Evolutionary conservation across 1,140 invertebrate genomes (phyloP), one percentile per base, ranked within the genome.

Genomic region (Ylistrum balloti): DNA sequence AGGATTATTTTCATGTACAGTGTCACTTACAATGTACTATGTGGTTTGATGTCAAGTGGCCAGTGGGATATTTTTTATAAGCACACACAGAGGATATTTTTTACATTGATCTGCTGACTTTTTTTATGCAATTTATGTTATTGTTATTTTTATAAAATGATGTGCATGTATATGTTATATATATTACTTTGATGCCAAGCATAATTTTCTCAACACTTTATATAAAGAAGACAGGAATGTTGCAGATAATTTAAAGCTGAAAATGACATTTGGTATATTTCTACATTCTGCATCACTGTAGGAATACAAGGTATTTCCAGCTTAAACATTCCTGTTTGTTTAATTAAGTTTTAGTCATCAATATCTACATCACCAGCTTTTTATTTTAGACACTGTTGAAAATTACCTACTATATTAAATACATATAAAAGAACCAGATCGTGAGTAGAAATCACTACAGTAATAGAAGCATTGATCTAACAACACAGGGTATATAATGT

Each of bases 51-150:
- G n/a, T n/a, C n/a, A n/a, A n/a, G n/a, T n/a, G n/a, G n/a, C n/a
- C n/a, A n/a, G n/a, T 28, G 5, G 56, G 28, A 74, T 28, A 17
- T n/a, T 28, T 74, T 74, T 74, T 74, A 7, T 74, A 48, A 74
- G 56, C 20, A 1, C 56, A 74, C 56, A 5, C 41, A 9, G 20
- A 45, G 5, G 35, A n/a, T 38, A 38, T 38, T 38, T 45, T 13
- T 45, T 45, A 17, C 20, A 45, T 45, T n/a, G 22, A 74, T n/a
- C 56, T 74, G 11, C 11, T 48, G 11, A 22, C 22, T n/a, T 56
- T 74, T 74, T 74, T 74, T 74, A 74, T 74, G n/a, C 56, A 74
- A 74, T 74, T 45, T 74, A 74, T 74, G 56, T 74, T 74, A 74
- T 74, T 28, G n/a, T 74, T 74, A 74, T 74, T 28, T 45, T 45